Evolutionary conservation across 1,140 invertebrate species (phyloP).

Genomic region (Euura lappo): DNA sequence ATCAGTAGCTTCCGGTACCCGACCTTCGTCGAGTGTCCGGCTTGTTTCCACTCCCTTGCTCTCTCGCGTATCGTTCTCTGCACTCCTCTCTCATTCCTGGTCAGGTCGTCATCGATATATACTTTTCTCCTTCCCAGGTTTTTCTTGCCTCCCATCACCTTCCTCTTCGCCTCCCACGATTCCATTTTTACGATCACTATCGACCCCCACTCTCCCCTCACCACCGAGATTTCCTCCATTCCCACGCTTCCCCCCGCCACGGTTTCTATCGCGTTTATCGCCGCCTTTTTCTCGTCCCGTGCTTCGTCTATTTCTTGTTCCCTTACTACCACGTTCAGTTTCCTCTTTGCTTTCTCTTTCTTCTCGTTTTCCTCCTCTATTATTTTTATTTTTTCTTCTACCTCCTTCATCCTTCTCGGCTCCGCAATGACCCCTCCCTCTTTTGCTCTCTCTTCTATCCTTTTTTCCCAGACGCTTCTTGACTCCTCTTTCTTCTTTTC

Average conservation of each 20-base stretch:
- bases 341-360: background rate
- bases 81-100: background rate
- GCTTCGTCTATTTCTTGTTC: background rate
- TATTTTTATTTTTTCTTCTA: too few relatives aligned
- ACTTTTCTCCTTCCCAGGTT: too few relatives aligned
- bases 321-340: background rate
- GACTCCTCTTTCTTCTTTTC: constrained; percentile 4
- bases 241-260: too few relatives aligned
- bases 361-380: too few relatives aligned
- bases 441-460: too few relatives aligned
- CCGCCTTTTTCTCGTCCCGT: constrained; percentile 4
- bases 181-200: background rate
- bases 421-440: background rate
- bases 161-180: too few relatives aligned
- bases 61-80: background rate
- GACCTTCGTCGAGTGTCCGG: too few relatives aligned
- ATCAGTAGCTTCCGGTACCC: background rate
- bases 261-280: background rate
- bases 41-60: background rate
- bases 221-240: background rate
- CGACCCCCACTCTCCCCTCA: background rate
- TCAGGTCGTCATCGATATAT: background rate
- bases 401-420: too few relatives aligned
- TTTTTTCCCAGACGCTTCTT: too few relatives aligned
- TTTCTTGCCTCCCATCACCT: too few relatives aligned